Conservation (phyloP, 2,888 invertebrate species). For the Terebella lapidaria region DNA sequence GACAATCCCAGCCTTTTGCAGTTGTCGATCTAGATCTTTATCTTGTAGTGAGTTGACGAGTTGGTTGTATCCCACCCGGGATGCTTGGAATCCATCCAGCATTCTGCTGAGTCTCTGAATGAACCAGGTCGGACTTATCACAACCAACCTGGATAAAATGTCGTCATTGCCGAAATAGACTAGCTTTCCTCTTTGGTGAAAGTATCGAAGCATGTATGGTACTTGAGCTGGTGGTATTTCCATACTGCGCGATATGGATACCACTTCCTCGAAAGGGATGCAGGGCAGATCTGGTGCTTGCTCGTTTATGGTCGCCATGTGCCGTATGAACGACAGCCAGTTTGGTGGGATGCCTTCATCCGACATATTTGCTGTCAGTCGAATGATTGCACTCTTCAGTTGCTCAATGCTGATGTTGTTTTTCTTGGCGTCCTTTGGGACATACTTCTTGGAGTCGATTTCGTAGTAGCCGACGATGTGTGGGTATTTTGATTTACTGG, state of each 20-base stretch:
- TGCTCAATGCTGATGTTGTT: conserved; percentile 29
- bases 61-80: conserved; percentile 11
- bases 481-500: conserved; percentile 17
- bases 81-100: conserved; percentile 21
- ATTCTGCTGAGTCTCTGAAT: conserved; percentile 22
- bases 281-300: conserved; percentile 25
- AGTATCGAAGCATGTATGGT: conserved; percentile 23
- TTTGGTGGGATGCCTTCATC: conserved; percentile 22
- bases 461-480: conserved; percentile 27
- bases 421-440: conserved; percentile 31
- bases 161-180: conserved; percentile 28
- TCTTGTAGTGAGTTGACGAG: conserved; percentile 23
- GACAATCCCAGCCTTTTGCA: conserved; percentile 18
- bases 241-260: conserved; percentile 28
- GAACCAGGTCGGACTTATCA: conserved; percentile 30
- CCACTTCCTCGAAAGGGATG: conserved; percentile 27
- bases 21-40: conserved; percentile 28
- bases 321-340: conserved; percentile 28
- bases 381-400: conserved; percentile 27
- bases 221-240: conserved; percentile 27
- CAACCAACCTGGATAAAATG: conserved; percentile 25
- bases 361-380: conserved; percentile 18
- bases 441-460: conserved; percentile 28
- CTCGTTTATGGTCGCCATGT: conserved; percentile 25
- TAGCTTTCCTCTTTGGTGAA: conserved; percentile 28